phyloP scores from a whole-genome alignment of 35 echinoderm and acorn worm species.

The Apostichopus parvimensis region DNA sequence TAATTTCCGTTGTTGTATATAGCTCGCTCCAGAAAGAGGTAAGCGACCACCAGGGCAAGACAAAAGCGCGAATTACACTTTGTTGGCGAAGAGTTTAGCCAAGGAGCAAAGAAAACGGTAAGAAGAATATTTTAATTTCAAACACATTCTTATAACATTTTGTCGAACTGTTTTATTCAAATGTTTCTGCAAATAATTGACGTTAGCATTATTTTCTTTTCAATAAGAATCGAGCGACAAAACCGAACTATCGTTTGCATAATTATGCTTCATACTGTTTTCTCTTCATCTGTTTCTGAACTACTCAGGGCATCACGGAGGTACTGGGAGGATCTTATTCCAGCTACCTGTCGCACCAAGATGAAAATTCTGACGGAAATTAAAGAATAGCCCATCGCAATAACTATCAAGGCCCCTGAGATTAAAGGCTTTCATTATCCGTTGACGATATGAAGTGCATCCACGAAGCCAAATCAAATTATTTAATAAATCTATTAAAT shows the following conservation, averaged over 20 bases:
- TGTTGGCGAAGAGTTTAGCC: background rate
- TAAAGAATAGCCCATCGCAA: background rate
- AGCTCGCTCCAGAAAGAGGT: constrained; percentile 46
- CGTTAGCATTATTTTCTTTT: too few species aligned
- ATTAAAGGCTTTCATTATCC: too few species aligned
- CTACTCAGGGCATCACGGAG: background rate
- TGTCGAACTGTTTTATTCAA: too few species aligned
- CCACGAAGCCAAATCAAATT: too few species aligned
- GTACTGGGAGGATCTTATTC: constrained; percentile 41
- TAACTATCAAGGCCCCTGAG: too few species aligned
- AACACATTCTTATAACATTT: too few species aligned
- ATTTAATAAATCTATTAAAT: too few species aligned
- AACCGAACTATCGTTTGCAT: too few species aligned
- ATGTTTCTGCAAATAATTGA: too few species aligned
- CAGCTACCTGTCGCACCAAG: constrained; percentile 20
- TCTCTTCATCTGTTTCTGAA: background rate
- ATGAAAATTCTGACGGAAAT: constrained; percentile 18
- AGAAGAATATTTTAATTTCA: background rate
- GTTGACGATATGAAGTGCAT: too few species aligned
- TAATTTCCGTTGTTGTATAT: background rate
- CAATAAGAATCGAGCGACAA: too few species aligned
- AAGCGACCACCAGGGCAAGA: constrained; percentile 53
- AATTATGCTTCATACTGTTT: background rate
- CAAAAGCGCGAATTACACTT: constrained; percentile 4
- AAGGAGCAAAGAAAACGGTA: background rate